These are phyloP conservation scores for Sapayoa aenigma DNA, from an alignment of 2,113 vertebrate species.

Conservation along the genomic window DNA sequence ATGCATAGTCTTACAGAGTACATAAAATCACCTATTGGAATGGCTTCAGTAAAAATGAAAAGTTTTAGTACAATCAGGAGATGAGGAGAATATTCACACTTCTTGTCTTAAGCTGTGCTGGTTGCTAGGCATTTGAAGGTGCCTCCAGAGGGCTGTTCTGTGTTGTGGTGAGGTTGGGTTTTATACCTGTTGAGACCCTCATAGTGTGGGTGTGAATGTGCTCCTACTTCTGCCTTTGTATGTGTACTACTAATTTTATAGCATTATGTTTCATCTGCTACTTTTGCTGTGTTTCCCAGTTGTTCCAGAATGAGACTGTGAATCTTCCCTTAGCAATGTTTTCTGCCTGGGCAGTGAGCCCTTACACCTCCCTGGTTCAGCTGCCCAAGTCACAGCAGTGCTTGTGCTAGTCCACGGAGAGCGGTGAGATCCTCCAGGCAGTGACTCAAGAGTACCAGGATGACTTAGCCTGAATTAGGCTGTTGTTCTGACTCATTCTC, in stretches of 20 bases:
- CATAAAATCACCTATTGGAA: background rate
- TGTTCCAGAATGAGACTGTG: background rate
- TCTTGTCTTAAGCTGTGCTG: background rate
- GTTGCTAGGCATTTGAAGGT: background rate
- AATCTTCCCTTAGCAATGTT: background rate
- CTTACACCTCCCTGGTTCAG: background rate
- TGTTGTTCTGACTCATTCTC: background rate
- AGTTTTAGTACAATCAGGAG: background rate
- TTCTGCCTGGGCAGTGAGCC: background rate
- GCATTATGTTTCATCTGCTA: background rate
- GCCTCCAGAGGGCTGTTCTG: background rate
- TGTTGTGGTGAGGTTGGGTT: background rate
- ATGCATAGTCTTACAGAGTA: background rate
- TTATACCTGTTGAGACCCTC: background rate
- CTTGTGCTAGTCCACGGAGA: background rate
- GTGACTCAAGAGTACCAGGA: background rate
- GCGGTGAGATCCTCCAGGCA: background rate
- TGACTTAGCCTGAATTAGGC: background rate
- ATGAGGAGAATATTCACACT: background rate
- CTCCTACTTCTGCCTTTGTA: background rate
- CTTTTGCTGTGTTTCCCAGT: background rate
- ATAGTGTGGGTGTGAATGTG: background rate
- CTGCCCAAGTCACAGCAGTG: background rate
- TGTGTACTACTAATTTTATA: background rate
- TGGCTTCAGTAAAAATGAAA: background rate